Evolutionary conservation across 2,113 vertebrate genomes (phyloP).

Genomic region (Phoenicopterus ruber): DNA sequence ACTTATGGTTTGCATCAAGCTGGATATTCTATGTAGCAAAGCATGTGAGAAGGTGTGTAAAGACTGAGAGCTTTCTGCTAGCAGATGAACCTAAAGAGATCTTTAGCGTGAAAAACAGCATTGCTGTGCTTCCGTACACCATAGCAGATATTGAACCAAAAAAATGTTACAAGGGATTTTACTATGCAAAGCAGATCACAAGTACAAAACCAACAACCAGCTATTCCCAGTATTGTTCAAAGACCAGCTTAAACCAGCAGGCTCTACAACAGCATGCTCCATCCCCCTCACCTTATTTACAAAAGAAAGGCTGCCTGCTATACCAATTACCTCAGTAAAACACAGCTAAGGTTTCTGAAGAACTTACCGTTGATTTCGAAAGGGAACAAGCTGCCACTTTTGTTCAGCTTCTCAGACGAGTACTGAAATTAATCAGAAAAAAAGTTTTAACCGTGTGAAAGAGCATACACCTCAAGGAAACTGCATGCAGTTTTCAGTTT

Average conservation of each 20-base stretch:
- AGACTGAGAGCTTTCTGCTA: neutral
- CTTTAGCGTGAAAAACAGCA: neutral
- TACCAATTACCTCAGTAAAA: slow-evolving; percentile 59
- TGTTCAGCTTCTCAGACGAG: slow-evolving; percentile 73
- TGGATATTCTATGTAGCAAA: neutral
- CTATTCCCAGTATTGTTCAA: slow-evolving; percentile 51
- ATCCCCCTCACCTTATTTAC: slow-evolving; percentile 70
- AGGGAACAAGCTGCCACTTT: slow-evolving; percentile 69
- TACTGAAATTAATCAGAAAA: slow-evolving; percentile 73
- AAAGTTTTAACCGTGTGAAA: slow-evolving; percentile 24
- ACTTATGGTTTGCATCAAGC: neutral
- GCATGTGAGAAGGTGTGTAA: neutral
- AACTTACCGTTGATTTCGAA: slow-evolving; percentile 77
- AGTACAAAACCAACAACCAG: slow-evolving; percentile 62
- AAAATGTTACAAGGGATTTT: slow-evolving; percentile 9
- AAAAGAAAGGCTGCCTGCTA: slow-evolving; percentile 65
- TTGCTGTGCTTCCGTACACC: neutral
- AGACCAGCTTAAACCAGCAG: slow-evolving; percentile 52
- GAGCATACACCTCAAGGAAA: neutral
- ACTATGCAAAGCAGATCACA: slow-evolving; percentile 62
- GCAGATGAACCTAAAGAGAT: neutral
- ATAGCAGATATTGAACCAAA: neutral
- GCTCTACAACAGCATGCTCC: slow-evolving; percentile 37
- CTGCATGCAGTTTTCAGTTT: neutral
- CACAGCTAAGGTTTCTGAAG: slow-evolving; percentile 4